Base-by-base conservation (phyloP, 1,140 invertebrate genomes). In the Papilio machaon region DNA sequence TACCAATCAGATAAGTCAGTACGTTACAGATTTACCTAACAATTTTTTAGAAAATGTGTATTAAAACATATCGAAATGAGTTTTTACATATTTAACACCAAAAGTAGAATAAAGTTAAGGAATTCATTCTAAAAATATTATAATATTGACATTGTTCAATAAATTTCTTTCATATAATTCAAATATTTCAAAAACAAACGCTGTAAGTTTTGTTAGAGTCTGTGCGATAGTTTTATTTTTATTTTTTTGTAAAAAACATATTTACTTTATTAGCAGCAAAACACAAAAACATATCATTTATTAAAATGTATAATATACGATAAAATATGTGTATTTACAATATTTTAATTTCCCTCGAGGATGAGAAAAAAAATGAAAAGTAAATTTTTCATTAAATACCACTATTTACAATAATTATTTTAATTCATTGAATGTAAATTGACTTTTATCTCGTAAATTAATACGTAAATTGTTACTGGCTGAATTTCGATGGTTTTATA, bases 41-140 rank as follows among this genome's bases (percentile, higher is more conserved):
- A 19, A 75, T 67, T 76, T 80, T 81, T 82, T 82, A 83, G 75
- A 79, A 46, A 77, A 74, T 76, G 38, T 82, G 80, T 75, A 79
- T 81, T 80, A 78, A 82, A 78, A 82, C 30, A 77, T 81, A 79
- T 58, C 73, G 43, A 54, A 81, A 83, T 52, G 79, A 80, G 73
- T 79, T 81, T 81, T 30, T 81, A 80, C 79, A 81, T 82, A 84
- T 83, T 84, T 67, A 89, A 90, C 87, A 90, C 80, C 87, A 81
- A 92, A 90, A 92, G 91, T 89, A 88, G 87, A 91, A 89, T 91
- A 87, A 88, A 86, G 89, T 88, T 87, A 86, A 83, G 88, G 85
- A 82, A 73, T 79, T 81, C 35, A 75, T 80, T 73, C 67, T 46
- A 58, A 9, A 19, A 58, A 73, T 23, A 64, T 38, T 64, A 30